Conservation (phyloP, 2,888 invertebrate species). For the Tachina lurida region DNA sequence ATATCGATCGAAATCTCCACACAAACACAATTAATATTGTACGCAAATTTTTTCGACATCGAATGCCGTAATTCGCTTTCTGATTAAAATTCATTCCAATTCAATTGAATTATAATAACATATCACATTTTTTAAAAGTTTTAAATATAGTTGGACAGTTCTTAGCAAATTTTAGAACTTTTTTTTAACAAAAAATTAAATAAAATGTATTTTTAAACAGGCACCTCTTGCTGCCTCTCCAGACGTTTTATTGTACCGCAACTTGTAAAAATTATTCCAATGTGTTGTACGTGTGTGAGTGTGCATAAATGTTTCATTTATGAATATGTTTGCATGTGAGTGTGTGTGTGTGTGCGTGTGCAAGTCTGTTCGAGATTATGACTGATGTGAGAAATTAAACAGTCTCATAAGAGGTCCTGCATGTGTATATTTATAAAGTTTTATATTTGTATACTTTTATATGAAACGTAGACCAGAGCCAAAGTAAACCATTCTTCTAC, state of each 20-base stretch:
- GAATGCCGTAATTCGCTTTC: no score
- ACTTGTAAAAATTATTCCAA: slow-evolving; percentile 19
- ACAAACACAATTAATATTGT: no score
- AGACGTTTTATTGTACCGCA: slow-evolving; percentile 59
- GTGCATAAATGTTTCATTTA: slow-evolving; percentile 45
- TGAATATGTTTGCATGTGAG: slow-evolving; percentile 4
- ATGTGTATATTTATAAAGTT: not conserved
- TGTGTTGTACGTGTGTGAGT: not conserved
- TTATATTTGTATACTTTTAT: not conserved
- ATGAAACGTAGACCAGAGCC: slow-evolving; percentile 45
- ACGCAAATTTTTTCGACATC: no score
- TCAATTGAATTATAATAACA: no score
- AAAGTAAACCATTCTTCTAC: slow-evolving; percentile 48
- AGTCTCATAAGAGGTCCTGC: slow-evolving; percentile 40
- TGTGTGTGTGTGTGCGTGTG: not conserved
- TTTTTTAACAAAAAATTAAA: slow-evolving; percentile 9
- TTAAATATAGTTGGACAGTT: no score
- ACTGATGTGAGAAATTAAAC: slow-evolving; percentile 59
- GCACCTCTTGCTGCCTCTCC: slow-evolving; percentile 59
- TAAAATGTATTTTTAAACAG: slow-evolving; percentile 23
- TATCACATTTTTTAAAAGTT: no score
- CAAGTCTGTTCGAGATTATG: slow-evolving; percentile 31
- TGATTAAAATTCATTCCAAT: no score
- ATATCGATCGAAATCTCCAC: no score
- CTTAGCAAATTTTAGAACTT: no score